Conservation (phyloP, 2,888 invertebrate species). For the Nudaria mundana region DNA sequence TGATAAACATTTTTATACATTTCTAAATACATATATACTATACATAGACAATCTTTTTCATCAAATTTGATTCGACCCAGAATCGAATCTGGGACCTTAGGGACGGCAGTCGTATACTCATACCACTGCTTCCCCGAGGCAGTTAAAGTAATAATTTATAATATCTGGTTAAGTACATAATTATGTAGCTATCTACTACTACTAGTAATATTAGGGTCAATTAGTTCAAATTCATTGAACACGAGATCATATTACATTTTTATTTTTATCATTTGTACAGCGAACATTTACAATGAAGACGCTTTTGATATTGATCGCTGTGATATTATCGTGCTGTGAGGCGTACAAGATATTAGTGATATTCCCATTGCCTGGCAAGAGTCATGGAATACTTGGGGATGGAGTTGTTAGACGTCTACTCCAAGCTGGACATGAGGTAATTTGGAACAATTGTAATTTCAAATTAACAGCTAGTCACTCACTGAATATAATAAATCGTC, state of each 20-base stretch:
- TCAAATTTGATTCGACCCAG: no score
- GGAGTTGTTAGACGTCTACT: slow-evolving; percentile 36
- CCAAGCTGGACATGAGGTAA: slow-evolving; percentile 45
- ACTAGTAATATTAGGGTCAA: neutral
- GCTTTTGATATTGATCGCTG: neutral
- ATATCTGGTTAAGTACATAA: neutral
- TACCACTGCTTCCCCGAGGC: no score
- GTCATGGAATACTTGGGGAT: slow-evolving; percentile 40
- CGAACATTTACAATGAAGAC: slow-evolving; percentile 1
- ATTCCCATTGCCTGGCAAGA: slow-evolving; percentile 33
- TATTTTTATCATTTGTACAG: neutral
- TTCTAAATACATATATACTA: no score
- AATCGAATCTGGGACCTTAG: no score
- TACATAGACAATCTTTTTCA: no score
- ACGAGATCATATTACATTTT: neutral
- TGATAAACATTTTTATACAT: no score
- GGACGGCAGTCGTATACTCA: no score
- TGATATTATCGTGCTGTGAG: slow-evolving; percentile 11
- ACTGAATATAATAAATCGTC: no score
- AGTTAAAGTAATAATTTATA: no score
- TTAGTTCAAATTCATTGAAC: neutral
- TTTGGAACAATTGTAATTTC: no score
- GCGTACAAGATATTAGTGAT: slow-evolving; percentile 35
- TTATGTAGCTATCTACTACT: no score
- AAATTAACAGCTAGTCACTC: no score